A percentile compares a stretch with the other conserved stretches of the same genome.
Conservation (phyloP, 2,888 invertebrate species). For the Gasteruption jaculator region DNA sequence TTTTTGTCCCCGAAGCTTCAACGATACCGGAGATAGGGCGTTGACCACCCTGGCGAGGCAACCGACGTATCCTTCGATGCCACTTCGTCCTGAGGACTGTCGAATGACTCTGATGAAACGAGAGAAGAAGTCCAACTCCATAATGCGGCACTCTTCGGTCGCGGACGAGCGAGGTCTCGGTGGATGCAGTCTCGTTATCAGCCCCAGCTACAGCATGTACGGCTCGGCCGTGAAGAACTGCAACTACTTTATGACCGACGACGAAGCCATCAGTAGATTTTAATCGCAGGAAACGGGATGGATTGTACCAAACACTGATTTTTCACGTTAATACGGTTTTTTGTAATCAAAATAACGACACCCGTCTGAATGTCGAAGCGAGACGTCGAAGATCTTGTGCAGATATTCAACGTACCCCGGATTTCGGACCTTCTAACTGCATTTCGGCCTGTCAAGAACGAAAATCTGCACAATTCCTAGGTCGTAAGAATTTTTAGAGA, state of each 20-base stretch:
- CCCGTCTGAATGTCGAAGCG: no score
- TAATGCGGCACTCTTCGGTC: slow-evolving; percentile 41
- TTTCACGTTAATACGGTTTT: no score
- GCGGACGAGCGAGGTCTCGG: slow-evolving; percentile 39
- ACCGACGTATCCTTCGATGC: slow-evolving; percentile 49
- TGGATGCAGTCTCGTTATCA: slow-evolving; percentile 38
- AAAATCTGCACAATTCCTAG: no score
- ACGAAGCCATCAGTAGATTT: slow-evolving; percentile 48
- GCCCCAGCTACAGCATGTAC: slow-evolving; percentile 48
- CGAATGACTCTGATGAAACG: slow-evolving; percentile 40
- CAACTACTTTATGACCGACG: slow-evolving; percentile 45
- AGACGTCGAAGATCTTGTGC: no score
- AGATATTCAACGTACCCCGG: no score
- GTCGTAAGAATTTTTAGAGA: no score
- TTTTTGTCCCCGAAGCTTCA: slow-evolving; percentile 41
- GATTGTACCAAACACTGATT: no score
- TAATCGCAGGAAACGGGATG: slow-evolving; percentile 21
- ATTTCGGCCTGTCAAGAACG: no score
- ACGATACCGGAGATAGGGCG: slow-evolving; percentile 47
- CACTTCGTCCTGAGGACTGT: slow-evolving; percentile 44
- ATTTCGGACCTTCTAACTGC: no score
- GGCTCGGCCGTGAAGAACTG: slow-evolving; percentile 39
- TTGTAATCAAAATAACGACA: no score
- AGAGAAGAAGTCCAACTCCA: slow-evolving; percentile 24
- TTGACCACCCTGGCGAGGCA: slow-evolving; percentile 47